These are phyloP conservation scores for Wasmannia auropunctata DNA, from an alignment of 1,140 invertebrate species.

Conservation along the genomic window DNA sequence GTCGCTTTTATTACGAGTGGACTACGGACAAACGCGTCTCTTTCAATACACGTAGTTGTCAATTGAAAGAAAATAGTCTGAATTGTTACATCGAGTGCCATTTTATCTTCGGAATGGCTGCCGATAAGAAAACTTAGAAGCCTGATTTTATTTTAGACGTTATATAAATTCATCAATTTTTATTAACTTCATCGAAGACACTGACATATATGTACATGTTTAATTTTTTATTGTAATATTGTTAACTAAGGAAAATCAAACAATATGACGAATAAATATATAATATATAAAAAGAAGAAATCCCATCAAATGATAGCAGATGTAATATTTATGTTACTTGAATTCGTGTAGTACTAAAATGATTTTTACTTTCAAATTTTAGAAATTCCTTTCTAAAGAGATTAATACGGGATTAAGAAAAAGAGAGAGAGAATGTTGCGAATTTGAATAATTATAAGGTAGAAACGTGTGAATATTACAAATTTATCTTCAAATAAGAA, in stretches of 20 bases:
- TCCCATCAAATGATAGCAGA: background rate
- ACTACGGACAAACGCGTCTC: background rate
- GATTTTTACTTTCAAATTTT: background rate
- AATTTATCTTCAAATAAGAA: background rate
- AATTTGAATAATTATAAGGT: background rate
- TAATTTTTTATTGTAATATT: background rate
- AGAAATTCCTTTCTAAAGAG: background rate
- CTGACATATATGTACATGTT: background rate
- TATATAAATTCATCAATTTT: background rate
- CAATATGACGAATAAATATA: background rate
- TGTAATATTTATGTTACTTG: background rate
- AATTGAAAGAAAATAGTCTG: constrained; percentile 1
- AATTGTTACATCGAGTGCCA: background rate
- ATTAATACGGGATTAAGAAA: background rate
- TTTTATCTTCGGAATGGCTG: background rate
- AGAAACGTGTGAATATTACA: background rate
- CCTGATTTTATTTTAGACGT: background rate
- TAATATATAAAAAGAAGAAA: background rate
- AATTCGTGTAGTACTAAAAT: background rate
- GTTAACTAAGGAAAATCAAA: background rate
- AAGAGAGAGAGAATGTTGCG: background rate
- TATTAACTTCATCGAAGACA: background rate
- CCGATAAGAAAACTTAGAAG: background rate
- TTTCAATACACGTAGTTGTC: background rate
- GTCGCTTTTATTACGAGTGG: background rate